Conservation (phyloP, 2,113 vertebrate genomes). For the Menidia beryllina region DNA sequence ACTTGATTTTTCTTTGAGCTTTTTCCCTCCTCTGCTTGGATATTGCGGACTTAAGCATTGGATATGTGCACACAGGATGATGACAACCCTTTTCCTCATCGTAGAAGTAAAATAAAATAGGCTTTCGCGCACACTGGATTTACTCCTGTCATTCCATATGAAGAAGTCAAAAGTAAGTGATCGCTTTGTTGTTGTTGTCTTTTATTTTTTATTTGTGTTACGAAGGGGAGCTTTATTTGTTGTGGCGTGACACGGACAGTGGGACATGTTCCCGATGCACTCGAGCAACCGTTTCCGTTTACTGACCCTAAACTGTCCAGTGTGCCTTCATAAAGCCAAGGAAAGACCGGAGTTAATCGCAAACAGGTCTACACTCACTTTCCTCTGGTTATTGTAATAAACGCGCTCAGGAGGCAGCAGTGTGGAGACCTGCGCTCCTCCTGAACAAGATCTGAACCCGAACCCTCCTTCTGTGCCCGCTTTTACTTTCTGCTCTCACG, state of each 20-base stretch:
- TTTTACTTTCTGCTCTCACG: not conserved
- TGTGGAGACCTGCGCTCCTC: slow-evolving; percentile 1
- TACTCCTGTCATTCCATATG: slow-evolving; percentile 87
- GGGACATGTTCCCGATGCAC: slow-evolving; percentile 5
- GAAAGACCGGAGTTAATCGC: not conserved
- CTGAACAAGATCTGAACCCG: not conserved
- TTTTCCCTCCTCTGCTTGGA: slow-evolving; percentile 67
- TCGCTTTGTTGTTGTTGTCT: not conserved
- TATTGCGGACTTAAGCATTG: slow-evolving; percentile 76
- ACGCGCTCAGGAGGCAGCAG: not conserved
- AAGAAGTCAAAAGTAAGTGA: slow-evolving; percentile 88
- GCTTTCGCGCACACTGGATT: slow-evolving; percentile 84
- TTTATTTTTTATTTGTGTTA: not conserved
- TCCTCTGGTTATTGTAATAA: not conserved
- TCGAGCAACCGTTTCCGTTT: not conserved
- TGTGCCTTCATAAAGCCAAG: not conserved
- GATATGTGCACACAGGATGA: slow-evolving; percentile 86
- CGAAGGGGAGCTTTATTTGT: not conserved
- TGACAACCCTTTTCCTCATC: slow-evolving; percentile 83
- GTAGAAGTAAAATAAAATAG: slow-evolving; percentile 87
- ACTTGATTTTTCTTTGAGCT: too few relatives aligned
- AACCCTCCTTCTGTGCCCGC: not conserved
- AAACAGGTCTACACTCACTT: not conserved
- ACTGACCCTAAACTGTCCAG: not conserved
- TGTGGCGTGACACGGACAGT: not conserved